These are phyloP conservation scores for Otus sunia DNA, from an alignment of 2,113 vertebrate species.

Conservation along the genomic window DNA sequence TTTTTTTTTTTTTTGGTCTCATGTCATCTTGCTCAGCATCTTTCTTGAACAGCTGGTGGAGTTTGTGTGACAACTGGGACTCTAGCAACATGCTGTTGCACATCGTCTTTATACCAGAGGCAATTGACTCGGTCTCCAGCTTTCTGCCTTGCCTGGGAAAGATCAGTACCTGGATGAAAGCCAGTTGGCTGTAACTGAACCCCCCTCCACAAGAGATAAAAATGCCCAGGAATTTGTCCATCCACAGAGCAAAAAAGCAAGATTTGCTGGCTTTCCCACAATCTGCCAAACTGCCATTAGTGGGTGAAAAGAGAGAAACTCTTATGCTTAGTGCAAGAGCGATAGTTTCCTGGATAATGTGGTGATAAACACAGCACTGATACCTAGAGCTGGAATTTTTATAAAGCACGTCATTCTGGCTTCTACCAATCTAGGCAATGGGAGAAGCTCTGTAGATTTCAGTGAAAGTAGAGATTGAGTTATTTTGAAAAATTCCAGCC, in stretches of 20 bases:
- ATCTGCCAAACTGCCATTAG: background rate
- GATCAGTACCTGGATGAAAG: constrained; percentile 47
- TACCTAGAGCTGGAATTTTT: background rate
- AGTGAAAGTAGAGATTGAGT: background rate
- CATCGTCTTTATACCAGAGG: background rate
- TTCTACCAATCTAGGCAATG: background rate
- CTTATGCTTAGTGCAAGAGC: background rate
- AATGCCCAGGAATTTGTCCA: background rate
- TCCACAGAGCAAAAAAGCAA: background rate
- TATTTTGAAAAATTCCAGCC: background rate
- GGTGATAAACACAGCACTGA: background rate
- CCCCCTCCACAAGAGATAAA: constrained; percentile 50
- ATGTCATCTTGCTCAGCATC: background rate
- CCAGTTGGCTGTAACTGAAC: constrained; percentile 32
- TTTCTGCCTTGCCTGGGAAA: constrained; percentile 48
- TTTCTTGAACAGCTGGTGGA: background rate
- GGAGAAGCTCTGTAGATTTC: background rate
- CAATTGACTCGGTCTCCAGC: background rate
- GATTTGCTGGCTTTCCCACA: constrained; percentile 42
- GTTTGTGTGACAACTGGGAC: background rate
- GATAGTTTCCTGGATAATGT: background rate
- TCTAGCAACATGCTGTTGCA: background rate
- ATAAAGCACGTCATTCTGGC: background rate
- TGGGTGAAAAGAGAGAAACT: background rate
- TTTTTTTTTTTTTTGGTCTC: background rate